Evolutionary conservation across 2,888 invertebrate genomes (phyloP), one percentile per base, ranked within the genome.

Genomic region (Leptinotarsa peninsularis): DNA sequence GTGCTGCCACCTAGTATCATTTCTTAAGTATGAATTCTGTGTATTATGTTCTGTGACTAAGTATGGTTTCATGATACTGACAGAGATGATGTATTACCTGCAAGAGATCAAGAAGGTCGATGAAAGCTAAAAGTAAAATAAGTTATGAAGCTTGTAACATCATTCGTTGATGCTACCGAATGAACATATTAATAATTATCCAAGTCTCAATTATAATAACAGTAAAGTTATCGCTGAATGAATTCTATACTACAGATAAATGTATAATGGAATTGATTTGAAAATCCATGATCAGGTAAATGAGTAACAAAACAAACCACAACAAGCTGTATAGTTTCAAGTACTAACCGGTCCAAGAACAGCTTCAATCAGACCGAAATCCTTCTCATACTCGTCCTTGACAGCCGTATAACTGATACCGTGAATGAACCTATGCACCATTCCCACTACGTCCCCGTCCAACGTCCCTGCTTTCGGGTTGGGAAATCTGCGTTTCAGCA

Each of bases 401-500:
- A 85, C 78, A 0, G 93, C 93, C 17, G 89, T 89, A 85, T 94
- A 96, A 83, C 92, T 92, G 3, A 96, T 89, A 1, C 96, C 96
- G 71, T 92, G 89, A 0, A 92, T 88, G 81, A 94, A 94, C 83
- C 91, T 93, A 66, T 88, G 87, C 17, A 96, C 91, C 83, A 94
- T 88, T 4, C 86, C 88, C 0, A 85, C 86, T 0, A 96, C 86
- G 86, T 96, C 91, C 1, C 89, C 79, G 72, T 93, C 92, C 23
- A 97, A 84, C 1, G 94, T 95, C 56, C 94, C 95, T 56, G 83
- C 80, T 83, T 90, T 90, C 0, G 91, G 88, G 82, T 91, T 93
- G 0, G 97, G 97, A 87, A 95, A 96, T 82, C 92, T 92, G 77
- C 89, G 91, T 83, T 94, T 95, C 90, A 97, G 89, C 66, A 96